Conservation (phyloP, 2,888 invertebrate genomes). For the Drosophila robusta region DNA sequence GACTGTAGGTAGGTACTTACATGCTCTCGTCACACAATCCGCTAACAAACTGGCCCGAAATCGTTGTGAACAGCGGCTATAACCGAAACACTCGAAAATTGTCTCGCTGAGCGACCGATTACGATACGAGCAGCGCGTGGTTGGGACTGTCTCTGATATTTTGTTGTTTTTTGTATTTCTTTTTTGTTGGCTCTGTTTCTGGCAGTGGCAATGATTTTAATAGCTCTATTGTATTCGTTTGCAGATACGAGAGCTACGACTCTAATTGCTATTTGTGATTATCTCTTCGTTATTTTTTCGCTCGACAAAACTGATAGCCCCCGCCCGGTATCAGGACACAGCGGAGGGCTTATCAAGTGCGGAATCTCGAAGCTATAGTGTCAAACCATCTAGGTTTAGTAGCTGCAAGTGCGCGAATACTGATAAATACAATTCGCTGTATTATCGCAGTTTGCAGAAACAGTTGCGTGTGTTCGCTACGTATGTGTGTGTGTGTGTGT, state of each 20-base stretch:
- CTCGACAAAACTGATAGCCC: neutral
- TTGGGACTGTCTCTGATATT: constrained; percentile 20
- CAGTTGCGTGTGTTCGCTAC: neutral
- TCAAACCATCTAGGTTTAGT: neutral
- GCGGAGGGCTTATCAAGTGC: constrained; percentile 15
- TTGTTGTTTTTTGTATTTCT: constrained; percentile 1
- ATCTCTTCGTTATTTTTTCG: constrained; percentile 24
- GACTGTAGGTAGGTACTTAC: constrained; percentile 44
- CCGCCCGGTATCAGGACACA: constrained; percentile 15
- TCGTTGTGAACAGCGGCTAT: constrained; percentile 58
- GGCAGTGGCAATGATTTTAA: constrained; percentile 39
- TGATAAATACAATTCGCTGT: neutral
- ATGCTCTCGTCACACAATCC: constrained; percentile 67
- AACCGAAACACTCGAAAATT: constrained; percentile 50
- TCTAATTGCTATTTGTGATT: constrained; percentile 46
- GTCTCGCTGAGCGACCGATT: constrained; percentile 46
- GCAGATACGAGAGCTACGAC: constrained; percentile 31
- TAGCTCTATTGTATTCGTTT: constrained; percentile 47
- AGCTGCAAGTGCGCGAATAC: constrained; percentile 1
- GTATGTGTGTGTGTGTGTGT: too few relatives aligned
- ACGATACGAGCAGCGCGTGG: constrained; percentile 38
- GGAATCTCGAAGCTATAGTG: constrained; percentile 13
- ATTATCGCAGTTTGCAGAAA: neutral
- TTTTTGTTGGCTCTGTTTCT: constrained; percentile 26
- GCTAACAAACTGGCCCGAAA: constrained; percentile 65